Conservation (phyloP, 2,797 vertebrate species). For the Eupleurogrammus muticus region DNA sequence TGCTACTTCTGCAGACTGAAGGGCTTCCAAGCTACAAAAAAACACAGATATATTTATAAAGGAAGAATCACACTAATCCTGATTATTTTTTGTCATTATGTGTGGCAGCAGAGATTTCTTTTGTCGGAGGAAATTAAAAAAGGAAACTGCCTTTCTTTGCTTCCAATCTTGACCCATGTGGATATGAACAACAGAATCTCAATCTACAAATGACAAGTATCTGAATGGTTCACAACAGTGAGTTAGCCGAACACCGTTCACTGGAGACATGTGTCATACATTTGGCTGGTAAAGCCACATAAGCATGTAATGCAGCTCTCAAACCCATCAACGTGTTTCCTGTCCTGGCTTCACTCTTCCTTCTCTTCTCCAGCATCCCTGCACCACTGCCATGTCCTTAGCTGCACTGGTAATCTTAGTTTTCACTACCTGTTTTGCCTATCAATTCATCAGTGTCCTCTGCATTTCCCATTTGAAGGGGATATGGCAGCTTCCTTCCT, state of each 20-base stretch:
- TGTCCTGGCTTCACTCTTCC: conserved; percentile 28
- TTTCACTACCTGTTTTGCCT: conserved; percentile 68
- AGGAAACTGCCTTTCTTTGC: not conserved
- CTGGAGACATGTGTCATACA: not conserved
- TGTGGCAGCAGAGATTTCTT: too few species aligned
- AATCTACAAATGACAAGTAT: not conserved
- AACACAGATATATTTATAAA: not conserved
- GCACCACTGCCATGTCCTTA: conserved; percentile 33
- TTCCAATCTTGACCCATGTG: not conserved
- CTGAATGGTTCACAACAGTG: not conserved
- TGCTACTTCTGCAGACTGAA: conserved; percentile 18
- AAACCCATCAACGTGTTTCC: conserved; percentile 27
- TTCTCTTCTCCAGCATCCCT: conserved; percentile 12
- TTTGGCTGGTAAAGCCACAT: not conserved
- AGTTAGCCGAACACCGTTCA: not conserved
- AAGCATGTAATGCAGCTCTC: not conserved
- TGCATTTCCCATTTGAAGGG: conserved; percentile 65
- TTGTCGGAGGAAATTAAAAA: not conserved
- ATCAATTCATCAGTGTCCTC: conserved; percentile 51
- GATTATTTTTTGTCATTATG: not conserved
- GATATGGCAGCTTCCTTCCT: conserved; percentile 68
- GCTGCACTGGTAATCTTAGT: conserved; percentile 40
- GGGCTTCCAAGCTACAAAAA: not conserved
- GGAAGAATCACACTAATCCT: not conserved
- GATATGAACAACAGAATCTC: not conserved